Base-by-base conservation (phyloP, 1,140 invertebrate species). In the Hetaerina americana region DNA sequence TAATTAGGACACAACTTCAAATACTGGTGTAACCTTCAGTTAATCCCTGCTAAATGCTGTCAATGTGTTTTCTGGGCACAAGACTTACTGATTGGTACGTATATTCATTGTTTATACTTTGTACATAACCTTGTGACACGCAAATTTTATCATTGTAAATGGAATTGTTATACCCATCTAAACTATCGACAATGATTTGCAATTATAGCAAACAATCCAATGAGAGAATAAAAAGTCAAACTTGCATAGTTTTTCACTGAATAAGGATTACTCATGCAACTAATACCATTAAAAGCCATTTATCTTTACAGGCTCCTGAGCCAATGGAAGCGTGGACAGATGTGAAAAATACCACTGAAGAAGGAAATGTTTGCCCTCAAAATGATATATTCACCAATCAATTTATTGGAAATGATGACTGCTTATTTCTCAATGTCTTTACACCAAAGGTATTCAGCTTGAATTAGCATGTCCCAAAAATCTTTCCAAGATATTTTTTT, bases 391-490 rank as follows among this genome's bases (percentile, higher is more conserved):
- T 57, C 2, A 57, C 2, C 10, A 25, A 25, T 25, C 2, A 68
- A 68, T 26, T 18, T 15, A 24, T 68, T 18, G 67, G 67, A 18
- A 15, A 26, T 25, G 67, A 68, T 18, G 67, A 68, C 27, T 68
- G 67, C 67, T 15, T 68, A 26, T 68, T 68, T 68, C 67, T 68
- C 5, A 68, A 68, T 18, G 67, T 68, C n/a, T 68, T 26, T 25
- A 68, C 67, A 3, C 67, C 67, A 2, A 68, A 68, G 25, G 67
- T 68, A 68, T 26, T 10, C n/a, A n/a, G n/a, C n/a, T n/a, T n/a
- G n/a, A n/a, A n/a, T n/a, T n/a, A n/a, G n/a, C n/a, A n/a, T n/a
- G n/a, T n/a, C n/a, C n/a, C n/a, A n/a, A n/a, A n/a, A n/a, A n/a
- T n/a, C n/a, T n/a, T n/a, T n/a, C n/a, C n/a, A n/a, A n/a, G n/a